Conservation (phyloP, 2,888 invertebrate genomes). For the Trissolcus brochymenae region DNA sequence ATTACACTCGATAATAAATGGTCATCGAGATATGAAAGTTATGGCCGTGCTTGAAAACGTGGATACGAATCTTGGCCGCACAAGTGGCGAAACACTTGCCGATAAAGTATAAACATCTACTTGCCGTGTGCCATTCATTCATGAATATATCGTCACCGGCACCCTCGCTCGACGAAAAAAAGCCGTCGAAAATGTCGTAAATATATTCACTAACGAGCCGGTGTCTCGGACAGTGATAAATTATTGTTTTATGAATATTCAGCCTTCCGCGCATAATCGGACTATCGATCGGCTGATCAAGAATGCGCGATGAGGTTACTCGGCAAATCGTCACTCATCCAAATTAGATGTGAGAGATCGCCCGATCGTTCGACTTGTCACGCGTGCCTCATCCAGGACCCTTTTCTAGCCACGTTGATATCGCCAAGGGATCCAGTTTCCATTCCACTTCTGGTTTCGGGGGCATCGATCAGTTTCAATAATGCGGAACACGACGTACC, state of each 20-base stretch:
- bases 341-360: constrained; percentile 55
- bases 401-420: constrained; percentile 38
- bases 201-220: constrained; percentile 52
- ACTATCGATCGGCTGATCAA: constrained; percentile 55
- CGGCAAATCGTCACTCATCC: constrained; percentile 55
- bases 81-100: constrained; percentile 49
- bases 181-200: constrained; percentile 28
- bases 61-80: constrained; percentile 39
- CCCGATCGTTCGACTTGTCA: constrained; percentile 55
- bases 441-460: constrained; percentile 50
- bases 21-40: constrained; percentile 40
- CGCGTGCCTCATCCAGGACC: constrained; percentile 53
- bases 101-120: constrained; percentile 5
- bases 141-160: constrained; percentile 49
- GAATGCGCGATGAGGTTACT: constrained; percentile 33
- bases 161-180: constrained; percentile 34
- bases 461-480: constrained; percentile 58
- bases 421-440: constrained; percentile 53
- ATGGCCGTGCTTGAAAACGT: constrained; percentile 36
- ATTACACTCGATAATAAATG: constrained; percentile 56
- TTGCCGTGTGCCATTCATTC: constrained; percentile 46
- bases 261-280: constrained; percentile 58
- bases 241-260: constrained; percentile 59
- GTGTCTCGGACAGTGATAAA: constrained; percentile 50
- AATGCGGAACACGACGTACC: constrained; percentile 35